These are phyloP conservation scores for Tiaroga cobitis DNA, from an alignment of 2,797 vertebrate genomes.

Conservation along the genomic window DNA sequence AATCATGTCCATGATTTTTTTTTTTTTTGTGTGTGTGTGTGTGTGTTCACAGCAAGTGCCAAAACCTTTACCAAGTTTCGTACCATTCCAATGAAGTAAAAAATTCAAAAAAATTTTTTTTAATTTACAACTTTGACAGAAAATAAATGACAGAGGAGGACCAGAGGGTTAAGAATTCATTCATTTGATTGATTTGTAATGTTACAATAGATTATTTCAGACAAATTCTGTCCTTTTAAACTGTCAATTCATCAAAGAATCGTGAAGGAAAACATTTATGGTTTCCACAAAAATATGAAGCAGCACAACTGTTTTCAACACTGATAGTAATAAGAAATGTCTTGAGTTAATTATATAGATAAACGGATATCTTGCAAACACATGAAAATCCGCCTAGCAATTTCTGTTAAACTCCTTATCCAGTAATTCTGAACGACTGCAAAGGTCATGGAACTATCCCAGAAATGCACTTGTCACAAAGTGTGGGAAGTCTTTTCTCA, in stretches of 20 bases:
- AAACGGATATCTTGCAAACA: background rate
- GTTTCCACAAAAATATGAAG: background rate
- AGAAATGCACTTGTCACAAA: background rate
- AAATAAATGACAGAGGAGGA: too few species aligned
- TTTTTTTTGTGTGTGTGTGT: too few species aligned
- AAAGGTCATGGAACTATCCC: background rate
- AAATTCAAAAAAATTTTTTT: too few species aligned
- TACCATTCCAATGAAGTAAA: too few species aligned
- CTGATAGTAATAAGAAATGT: background rate
- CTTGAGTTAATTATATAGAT: background rate
- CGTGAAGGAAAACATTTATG: background rate
- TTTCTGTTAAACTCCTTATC: background rate
- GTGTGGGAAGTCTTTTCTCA: background rate
- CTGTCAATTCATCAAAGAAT: background rate
- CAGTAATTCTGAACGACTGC: background rate
- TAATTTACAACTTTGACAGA: too few species aligned
- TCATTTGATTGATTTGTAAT: too few species aligned
- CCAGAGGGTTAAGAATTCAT: too few species aligned
- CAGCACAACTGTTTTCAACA: background rate
- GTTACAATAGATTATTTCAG: too few species aligned
- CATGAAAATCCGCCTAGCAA: too few species aligned
- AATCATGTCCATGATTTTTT: too few species aligned
- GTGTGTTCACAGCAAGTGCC: too few species aligned
- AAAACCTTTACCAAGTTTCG: too few species aligned
- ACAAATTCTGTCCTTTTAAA: background rate